Percentiles rank a stretch among this genome's conserved stretches.
Conservation (phyloP, 2,797 vertebrate species). For the Sternarchorhynchus goeldii region DNA sequence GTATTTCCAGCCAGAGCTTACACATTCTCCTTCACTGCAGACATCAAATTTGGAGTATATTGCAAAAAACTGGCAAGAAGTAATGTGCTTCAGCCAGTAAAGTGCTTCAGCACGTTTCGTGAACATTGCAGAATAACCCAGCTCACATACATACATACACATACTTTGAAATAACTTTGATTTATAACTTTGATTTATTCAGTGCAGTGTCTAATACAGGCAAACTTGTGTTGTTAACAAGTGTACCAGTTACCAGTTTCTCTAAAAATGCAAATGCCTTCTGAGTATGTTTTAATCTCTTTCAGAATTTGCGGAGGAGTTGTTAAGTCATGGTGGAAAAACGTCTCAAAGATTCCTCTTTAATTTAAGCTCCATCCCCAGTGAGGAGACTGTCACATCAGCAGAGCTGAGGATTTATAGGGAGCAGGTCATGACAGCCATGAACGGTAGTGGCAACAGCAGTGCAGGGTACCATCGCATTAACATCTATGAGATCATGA, state of each 20-base stretch:
- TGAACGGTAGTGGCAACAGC: conserved; percentile 53
- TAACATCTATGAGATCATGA: conserved; percentile 97
- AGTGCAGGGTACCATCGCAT: conserved; percentile 83
- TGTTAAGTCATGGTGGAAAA: conserved; percentile 85
- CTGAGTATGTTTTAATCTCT: conserved; percentile 44
- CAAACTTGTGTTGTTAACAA: conserved; percentile 3
- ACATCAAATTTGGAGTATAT: conserved; percentile 28
- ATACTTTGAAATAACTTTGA: conserved; percentile 22
- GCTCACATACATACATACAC: conserved; percentile 16
- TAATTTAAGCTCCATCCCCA: conserved; percentile 92
- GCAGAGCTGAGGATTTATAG: conserved; percentile 98
- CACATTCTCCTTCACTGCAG: conserved; percentile 26
- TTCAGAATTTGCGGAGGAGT: conserved; percentile 90
- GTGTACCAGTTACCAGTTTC: background rate
- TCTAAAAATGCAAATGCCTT: background rate
- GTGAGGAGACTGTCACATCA: conserved; percentile 90
- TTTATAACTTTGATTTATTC: conserved; percentile 2
- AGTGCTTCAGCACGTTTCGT: background rate
- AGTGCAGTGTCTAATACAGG: background rate
- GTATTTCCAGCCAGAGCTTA: conserved; percentile 27
- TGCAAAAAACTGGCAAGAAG: background rate
- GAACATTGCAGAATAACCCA: conserved; percentile 14
- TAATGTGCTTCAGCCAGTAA: conserved; percentile 4
- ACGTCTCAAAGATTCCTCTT: conserved; percentile 94
- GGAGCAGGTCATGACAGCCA: conserved; percentile 82